Conservation (phyloP, 1,140 invertebrate genomes). For the Cydia amplana region DNA sequence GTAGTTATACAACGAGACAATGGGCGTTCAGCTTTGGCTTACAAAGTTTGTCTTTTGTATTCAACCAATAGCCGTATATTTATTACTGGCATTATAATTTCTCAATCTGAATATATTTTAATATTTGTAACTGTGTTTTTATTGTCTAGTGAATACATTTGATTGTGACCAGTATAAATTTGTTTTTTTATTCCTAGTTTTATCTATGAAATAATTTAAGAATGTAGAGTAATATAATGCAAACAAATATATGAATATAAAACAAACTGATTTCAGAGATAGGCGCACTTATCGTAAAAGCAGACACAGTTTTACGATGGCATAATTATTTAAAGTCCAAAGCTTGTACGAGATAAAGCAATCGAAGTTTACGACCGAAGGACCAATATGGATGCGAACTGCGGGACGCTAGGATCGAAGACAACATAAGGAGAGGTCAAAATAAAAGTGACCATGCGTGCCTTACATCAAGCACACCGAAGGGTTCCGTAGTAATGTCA, state of each 20-base stretch:
- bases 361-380: constrained; percentile 50
- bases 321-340: constrained; percentile 41
- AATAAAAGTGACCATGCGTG: neutral
- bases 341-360: constrained; percentile 47
- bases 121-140: constrained; percentile 18
- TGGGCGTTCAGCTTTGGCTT: constrained; percentile 25
- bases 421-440: constrained; percentile 37
- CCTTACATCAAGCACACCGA: neutral
- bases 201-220: neutral
- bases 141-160: constrained; percentile 15
- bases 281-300: constrained; percentile 39
- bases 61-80: constrained; percentile 19
- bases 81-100: constrained; percentile 7
- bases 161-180: neutral
- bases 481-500: neutral
- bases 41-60: constrained; percentile 32
- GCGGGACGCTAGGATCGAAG: constrained; percentile 33
- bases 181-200: neutral
- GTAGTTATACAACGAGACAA: constrained; percentile 49
- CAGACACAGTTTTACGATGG: constrained; percentile 38
- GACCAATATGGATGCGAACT: constrained; percentile 36
- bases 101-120: constrained; percentile 32
- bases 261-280: constrained; percentile 8
- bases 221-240: constrained; percentile 11
- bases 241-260: constrained; percentile 27